Base-by-base conservation (phyloP, 2,888 invertebrate species). In the Vanessa cardui region DNA sequence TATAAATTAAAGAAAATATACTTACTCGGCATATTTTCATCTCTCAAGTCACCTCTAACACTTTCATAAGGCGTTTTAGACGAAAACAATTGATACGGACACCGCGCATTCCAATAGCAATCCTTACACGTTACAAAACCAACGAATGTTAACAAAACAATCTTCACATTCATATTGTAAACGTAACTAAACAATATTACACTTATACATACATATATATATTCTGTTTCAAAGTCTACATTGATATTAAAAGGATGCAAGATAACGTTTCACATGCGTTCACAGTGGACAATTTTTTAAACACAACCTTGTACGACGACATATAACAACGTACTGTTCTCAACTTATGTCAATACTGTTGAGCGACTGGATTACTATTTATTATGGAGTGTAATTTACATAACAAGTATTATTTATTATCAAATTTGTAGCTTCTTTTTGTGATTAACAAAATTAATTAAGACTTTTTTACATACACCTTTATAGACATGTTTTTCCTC, bases 1-100 rank as follows among this genome's bases (percentile, higher is more conserved):
- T n/a, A n/a, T 21, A 21, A 18, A 50, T 31, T 16, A 6, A 16
- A 31, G 16, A 54, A 33, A 59, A 60, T 20, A 50, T 21, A 82
- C 90, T 90, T 78, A 91, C 92, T 83, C 2, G 83, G 83, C 15
- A 70, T 64, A 0, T 73, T 69, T 56, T 80, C 77, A 66, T 91
- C 89, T 56, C 90, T 80, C 18, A 90, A 82, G 62, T 91, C 91
- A 0, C 92, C 90, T 61, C 92, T 77, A 0, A 89, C 68, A 0
- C 80, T 77, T 2, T 89, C 89, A 61, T 92, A 92, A 0, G 88
- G 87, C 0, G 92, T 90, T 71, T 87, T 90, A 0, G 89, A 80
- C 0, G 87, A 84, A 68, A 81, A 88, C 71, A 86, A 61, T 6
- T 73, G 73, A 60, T 83, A 87, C 0, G 83, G 76, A 47, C 87